phyloP scores from a whole-genome alignment of 1,140 invertebrate species.

The Schmidtea mediterranea region DNA sequence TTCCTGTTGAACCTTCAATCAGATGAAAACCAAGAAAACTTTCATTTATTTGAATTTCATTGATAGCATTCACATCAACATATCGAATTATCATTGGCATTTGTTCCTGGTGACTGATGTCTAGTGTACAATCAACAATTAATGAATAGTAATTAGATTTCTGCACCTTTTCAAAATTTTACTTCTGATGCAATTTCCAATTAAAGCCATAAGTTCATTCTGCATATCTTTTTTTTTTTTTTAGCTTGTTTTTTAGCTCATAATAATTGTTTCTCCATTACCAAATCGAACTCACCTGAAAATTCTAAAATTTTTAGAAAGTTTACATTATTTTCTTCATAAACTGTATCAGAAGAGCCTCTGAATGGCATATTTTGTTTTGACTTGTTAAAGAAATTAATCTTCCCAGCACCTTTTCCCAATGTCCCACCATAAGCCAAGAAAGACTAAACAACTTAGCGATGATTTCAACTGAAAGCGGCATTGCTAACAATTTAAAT shows the following conservation, averaged over 20 bases:
- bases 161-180: constrained; percentile 6
- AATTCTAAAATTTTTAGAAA: constrained; percentile 9
- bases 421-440: no score
- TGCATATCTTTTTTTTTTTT: constrained; percentile 8
- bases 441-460: no score
- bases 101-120: constrained; percentile 9
- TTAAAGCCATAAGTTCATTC: constrained; percentile 8
- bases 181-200: constrained; percentile 6
- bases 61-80: constrained; percentile 7
- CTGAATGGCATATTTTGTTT: constrained; percentile 1
- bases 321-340: constrained; percentile 7
- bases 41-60: constrained; percentile 2
- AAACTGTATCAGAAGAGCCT: background rate
- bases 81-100: constrained; percentile 9
- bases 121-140: constrained; percentile 10
- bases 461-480: no score
- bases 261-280: constrained; percentile 7
- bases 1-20: no score
- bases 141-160: constrained; percentile 9
- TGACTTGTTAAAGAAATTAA: no score
- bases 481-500: no score
- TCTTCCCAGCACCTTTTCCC: no score
- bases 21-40: no score
- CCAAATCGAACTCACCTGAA: constrained; percentile 8
- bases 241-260: constrained; percentile 3